A percentile compares a stretch with the other conserved stretches of the same genome.
phyloP scores from a whole-genome alignment of 2,888 invertebrate genomes.

The Ophonus ardosiacus region DNA sequence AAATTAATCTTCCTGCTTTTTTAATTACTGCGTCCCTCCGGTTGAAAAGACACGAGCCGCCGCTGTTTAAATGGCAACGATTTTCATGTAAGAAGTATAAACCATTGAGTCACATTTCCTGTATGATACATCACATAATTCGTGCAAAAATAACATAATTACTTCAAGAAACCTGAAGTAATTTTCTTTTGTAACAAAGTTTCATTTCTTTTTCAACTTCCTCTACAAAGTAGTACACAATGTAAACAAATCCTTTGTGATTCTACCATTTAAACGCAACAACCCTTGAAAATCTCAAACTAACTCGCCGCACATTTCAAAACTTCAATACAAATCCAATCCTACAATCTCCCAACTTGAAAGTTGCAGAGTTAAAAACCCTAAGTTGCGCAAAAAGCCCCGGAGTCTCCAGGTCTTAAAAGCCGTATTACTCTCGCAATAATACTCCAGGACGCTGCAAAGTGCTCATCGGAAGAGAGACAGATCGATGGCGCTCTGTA shows the following conservation, averaged over 20 bases:
- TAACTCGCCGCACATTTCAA: background rate
- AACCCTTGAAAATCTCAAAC: background rate
- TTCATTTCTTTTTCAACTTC: no score
- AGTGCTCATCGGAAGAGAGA: conserved; percentile 33
- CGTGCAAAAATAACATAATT: no score
- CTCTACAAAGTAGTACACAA: no score
- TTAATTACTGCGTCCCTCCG: no score
- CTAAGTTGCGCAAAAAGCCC: background rate
- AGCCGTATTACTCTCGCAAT: conserved; percentile 17
- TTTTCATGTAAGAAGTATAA: no score
- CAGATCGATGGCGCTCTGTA: background rate
- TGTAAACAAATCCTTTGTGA: background rate
- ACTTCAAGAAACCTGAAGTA: no score
- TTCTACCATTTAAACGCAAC: background rate
- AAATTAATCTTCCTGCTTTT: no score
- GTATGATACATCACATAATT: no score
- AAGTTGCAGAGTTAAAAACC: background rate
- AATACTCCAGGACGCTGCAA: conserved; percentile 18
- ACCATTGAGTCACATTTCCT: no score
- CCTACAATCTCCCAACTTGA: background rate
- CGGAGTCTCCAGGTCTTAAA: conserved; percentile 18
- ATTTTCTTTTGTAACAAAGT: no score
- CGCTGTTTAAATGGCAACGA: no score
- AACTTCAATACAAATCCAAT: background rate
- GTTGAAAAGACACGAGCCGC: no score